Evolutionary conservation across 2,113 vertebrate genomes (phyloP), one percentile per base, ranked within the genome.

Genomic region (Xyliphius kryptos): DNA sequence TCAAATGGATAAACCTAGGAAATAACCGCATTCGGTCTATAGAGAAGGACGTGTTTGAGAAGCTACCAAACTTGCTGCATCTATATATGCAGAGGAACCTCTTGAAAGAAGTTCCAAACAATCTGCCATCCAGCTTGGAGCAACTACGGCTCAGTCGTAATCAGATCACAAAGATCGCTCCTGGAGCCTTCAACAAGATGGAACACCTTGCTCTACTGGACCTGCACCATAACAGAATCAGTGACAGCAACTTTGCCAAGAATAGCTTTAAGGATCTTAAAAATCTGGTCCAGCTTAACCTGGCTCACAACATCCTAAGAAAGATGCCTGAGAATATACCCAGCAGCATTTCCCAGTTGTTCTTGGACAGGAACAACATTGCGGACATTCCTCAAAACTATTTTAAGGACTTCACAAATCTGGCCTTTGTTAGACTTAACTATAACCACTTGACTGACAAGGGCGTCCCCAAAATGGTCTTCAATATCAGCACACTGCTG

Each of bases 351-450:
- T 87, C 91, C 68, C 96, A 99, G 76, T 89, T 99, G 60, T 99
- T 92, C 84, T 85, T 99, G 71, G 95, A 99, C 79, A 88, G 82
- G 71, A 99, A 99, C 81, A 88, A 77, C 54, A 99, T 99, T 0
- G 88, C 93, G 52, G 86, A 87, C 74, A 94, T 99, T 78, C 96
- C 96, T 40, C 85, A 68, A 1, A 83, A 89, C 19, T 98, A 97
- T 73, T 99, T 99, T 76, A 88, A 89, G 72, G 81, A 77, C 48
- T 91, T 97, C 3, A 77, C 77, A 74, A 90, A 97, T 71, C 81
- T 99, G 44, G 88, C 91, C 0, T 98, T 98, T 74, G 84, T 99
- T 62, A 86, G 93, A 69, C 88, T 99, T n/a, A 99, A 95, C 84
- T 89, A 91, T 81, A 99, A 99, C 82, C 86, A 89, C 74, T 87